Percentiles rank a stretch among this genome's conserved stretches.
Evolutionary conservation across 2,888 invertebrate genomes (phyloP).

Genomic region (Hedychridium roseum): DNA sequence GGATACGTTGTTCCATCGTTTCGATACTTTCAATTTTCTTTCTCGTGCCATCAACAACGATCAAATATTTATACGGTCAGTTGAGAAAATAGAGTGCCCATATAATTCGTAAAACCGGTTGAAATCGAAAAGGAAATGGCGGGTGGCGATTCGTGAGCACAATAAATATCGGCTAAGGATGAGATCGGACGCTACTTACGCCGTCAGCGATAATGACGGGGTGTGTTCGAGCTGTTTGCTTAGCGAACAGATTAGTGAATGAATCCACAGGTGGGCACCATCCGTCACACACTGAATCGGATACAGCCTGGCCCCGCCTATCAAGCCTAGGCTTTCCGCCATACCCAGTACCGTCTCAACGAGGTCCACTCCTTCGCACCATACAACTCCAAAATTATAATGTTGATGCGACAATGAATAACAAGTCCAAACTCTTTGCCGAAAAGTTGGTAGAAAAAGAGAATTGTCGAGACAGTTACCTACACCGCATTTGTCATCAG

Average conservation of each 20-base stretch:
- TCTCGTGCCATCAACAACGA: too few relatives aligned
- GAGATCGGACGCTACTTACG: constrained; percentile 59
- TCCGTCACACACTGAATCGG: constrained; percentile 59
- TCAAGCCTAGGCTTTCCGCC: constrained; percentile 38
- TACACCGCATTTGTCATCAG: constrained; percentile 57
- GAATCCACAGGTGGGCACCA: constrained; percentile 65
- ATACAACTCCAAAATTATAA: not conserved
- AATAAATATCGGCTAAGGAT: constrained; percentile 56
- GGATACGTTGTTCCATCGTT: too few relatives aligned
- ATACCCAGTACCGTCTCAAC: constrained; percentile 28
- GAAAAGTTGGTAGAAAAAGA: too few relatives aligned
- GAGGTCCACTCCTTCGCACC: constrained; percentile 11
- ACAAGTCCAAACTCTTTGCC: not conserved
- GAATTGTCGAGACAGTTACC: constrained; percentile 55
- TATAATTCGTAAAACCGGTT: too few relatives aligned
- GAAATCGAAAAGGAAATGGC: too few relatives aligned
- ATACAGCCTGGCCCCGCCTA: constrained; percentile 54
- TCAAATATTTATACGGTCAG: too few relatives aligned
- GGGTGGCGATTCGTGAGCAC: constrained; percentile 28
- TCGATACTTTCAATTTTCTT: too few relatives aligned
- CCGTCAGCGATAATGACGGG: constrained; percentile 64
- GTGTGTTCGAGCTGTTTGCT: constrained; percentile 62
- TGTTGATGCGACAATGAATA: not conserved
- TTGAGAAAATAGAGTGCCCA: too few relatives aligned
- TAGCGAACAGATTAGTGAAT: constrained; percentile 64